phyloP scores from a whole-genome alignment of 2,888 invertebrate genomes.

The Bibio marci region DNA sequence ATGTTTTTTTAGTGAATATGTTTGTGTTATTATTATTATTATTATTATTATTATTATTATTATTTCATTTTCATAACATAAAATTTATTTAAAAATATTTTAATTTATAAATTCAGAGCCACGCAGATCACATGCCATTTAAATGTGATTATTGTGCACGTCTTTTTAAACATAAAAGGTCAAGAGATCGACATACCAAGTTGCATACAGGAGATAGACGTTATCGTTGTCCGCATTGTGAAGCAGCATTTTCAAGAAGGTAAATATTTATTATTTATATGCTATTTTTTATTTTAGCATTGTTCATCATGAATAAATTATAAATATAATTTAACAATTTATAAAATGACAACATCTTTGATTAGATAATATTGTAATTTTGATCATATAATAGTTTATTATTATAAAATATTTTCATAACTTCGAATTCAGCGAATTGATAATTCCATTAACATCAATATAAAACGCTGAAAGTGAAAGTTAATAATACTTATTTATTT shows the following conservation, averaged over 20 bases:
- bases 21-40: too few species aligned
- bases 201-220: constrained; percentile 82
- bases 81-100: background rate
- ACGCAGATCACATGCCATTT: constrained; percentile 83
- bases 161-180: constrained; percentile 86
- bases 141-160: constrained; percentile 83
- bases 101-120: constrained; percentile 44
- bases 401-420: too few species aligned
- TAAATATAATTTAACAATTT: background rate
- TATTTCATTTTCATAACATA: too few species aligned
- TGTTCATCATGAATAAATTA: background rate
- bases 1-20: too few species aligned
- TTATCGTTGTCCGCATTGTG: constrained; percentile 80
- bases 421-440: too few species aligned
- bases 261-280: constrained; percentile 24
- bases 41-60: too few species aligned
- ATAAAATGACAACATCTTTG: too few species aligned
- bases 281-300: background rate
- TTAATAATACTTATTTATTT: too few species aligned
- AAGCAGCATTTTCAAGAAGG: constrained; percentile 86
- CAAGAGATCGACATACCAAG: constrained; percentile 84
- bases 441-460: too few species aligned
- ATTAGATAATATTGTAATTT: too few species aligned
- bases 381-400: too few species aligned
- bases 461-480: too few species aligned